phyloP scores from a whole-genome alignment of 2,888 invertebrate genomes.

The Saturnia japonica region DNA sequence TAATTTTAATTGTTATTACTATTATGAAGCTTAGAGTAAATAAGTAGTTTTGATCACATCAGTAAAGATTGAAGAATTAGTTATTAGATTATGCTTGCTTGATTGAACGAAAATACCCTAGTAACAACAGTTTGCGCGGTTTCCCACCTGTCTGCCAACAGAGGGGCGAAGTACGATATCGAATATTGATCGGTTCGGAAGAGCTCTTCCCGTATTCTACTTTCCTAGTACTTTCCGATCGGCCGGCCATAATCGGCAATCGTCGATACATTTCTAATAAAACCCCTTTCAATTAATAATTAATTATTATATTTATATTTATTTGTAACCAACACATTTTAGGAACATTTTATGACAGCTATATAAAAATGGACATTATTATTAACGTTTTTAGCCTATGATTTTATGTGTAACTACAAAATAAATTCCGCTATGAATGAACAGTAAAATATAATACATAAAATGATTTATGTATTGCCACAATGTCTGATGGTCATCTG shows the following conservation, averaged over 20 bases:
- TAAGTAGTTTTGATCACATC: background rate
- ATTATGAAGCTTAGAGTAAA: too few species aligned
- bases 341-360: background rate
- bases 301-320: too few species aligned
- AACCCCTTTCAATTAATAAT: background rate
- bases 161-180: conserved; percentile 38
- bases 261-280: conserved; percentile 62
- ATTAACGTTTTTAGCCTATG: background rate
- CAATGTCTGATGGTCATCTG: background rate
- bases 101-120: background rate
- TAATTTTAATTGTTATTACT: too few species aligned
- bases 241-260: conserved; percentile 73
- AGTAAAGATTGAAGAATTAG: background rate
- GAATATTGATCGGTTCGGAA: conserved; percentile 76
- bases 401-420: background rate
- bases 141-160: conserved; percentile 32
- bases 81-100: background rate
- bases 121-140: background rate
- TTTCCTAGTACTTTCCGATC: conserved; percentile 74
- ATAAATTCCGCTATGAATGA: background rate
- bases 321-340: conserved; percentile 14
- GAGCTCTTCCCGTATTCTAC: conserved; percentile 51
- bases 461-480: background rate
- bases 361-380: background rate
- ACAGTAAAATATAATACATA: background rate